These are phyloP conservation scores for Drosophila quadrilineata DNA, from an alignment of 1,140 invertebrate genomes.

Conservation along the genomic window DNA sequence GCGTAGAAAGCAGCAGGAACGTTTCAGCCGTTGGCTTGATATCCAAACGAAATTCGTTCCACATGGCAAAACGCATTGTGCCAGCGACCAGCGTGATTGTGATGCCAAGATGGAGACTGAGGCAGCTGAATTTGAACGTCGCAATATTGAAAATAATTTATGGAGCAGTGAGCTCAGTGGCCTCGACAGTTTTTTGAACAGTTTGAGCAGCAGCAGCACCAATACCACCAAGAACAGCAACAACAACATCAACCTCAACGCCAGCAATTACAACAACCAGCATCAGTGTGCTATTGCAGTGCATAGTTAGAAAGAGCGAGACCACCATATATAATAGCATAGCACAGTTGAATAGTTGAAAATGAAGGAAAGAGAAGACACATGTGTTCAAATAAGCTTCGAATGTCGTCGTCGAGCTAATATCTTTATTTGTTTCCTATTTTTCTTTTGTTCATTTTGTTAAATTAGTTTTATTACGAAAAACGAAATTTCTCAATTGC, in stretches of 20 bases:
- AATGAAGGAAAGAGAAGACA: slow-evolving; percentile 11
- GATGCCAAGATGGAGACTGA: slow-evolving; percentile 18
- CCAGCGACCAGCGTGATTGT: slow-evolving; percentile 29
- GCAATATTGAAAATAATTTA: slow-evolving; percentile 64
- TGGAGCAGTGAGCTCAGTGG: slow-evolving; percentile 79
- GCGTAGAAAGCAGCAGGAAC: slow-evolving; percentile 77
- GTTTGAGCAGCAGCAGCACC: slow-evolving; percentile 59
- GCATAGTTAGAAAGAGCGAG: slow-evolving; percentile 56
- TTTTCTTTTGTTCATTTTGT: slow-evolving; percentile 51
- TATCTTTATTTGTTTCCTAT: slow-evolving; percentile 32
- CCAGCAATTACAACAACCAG: slow-evolving; percentile 26
- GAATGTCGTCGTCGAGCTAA: slow-evolving; percentile 20
- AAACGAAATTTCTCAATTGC: slow-evolving; percentile 81
- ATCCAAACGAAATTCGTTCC: slow-evolving; percentile 68
- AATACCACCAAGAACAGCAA: slow-evolving; percentile 34
- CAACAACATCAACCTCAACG: slow-evolving; percentile 16
- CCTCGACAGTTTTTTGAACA: slow-evolving; percentile 76
- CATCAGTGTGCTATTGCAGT: slow-evolving; percentile 55
- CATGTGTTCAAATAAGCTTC: slow-evolving; percentile 18
- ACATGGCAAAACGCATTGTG: slow-evolving; percentile 60
- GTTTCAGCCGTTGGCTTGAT: slow-evolving; percentile 71
- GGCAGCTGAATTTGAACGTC: slow-evolving; percentile 49
- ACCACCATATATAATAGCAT: slow-evolving; percentile 44
- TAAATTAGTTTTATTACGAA: slow-evolving; percentile 80
- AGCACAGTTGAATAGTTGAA: slow-evolving; percentile 16